Evolutionary conservation across 2,888 invertebrate genomes (phyloP).

Genomic region (Agrilus biguttatus): DNA sequence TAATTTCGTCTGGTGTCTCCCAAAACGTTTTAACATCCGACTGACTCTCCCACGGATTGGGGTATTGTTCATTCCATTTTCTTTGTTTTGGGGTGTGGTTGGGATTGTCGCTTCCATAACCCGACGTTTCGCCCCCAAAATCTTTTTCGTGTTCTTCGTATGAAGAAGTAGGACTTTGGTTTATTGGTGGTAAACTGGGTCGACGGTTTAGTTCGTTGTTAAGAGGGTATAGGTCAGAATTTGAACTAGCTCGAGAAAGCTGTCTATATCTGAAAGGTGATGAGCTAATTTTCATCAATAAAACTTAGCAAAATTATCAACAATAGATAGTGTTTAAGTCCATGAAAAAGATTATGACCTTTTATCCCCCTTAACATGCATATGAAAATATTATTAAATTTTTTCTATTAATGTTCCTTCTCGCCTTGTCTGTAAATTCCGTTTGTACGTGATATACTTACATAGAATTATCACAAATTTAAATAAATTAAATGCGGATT

Average conservation of each 20-base stretch:
- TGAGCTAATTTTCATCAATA: too few species aligned
- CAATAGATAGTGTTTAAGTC: too few species aligned
- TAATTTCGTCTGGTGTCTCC: conserved; percentile 36
- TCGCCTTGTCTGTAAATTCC: too few species aligned
- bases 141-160: conserved; percentile 31
- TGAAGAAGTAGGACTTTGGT: conserved; percentile 20
- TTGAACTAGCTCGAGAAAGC: conserved; percentile 9
- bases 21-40: conserved; percentile 46
- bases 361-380: too few species aligned
- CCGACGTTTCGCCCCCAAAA: conserved; percentile 62
- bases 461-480: too few species aligned
- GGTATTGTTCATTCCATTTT: conserved; percentile 17
- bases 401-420: too few species aligned
- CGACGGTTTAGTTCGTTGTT: conserved; percentile 15
- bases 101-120: conserved; percentile 67
- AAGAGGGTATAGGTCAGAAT: conserved; percentile 14
- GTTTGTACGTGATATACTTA: too few species aligned
- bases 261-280: too few species aligned
- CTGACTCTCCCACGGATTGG: conserved; percentile 23
- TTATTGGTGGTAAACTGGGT: conserved; percentile 28
- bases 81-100: conserved; percentile 30
- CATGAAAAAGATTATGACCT: too few species aligned
- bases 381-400: too few species aligned
- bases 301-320: too few species aligned
- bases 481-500: too few species aligned